These are phyloP conservation scores for Oryzias woworae DNA, from an alignment of 2,113 vertebrate species.

Conservation along the genomic window DNA sequence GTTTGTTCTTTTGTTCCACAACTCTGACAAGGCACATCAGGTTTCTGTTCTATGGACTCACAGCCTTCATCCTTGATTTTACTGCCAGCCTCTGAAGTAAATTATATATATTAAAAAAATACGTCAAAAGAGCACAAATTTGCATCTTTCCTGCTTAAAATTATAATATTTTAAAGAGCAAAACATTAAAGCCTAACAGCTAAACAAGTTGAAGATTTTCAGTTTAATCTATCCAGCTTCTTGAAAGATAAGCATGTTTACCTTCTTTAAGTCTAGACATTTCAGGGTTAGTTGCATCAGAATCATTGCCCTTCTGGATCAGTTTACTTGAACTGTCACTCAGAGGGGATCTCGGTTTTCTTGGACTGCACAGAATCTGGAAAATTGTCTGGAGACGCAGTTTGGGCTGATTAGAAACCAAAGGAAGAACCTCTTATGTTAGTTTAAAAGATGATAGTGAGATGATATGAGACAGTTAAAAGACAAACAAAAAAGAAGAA, in stretches of 20 bases:
- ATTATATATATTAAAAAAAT: neutral
- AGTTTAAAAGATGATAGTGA: neutral
- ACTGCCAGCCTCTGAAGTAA: constrained; percentile 32
- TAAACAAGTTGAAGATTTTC: neutral
- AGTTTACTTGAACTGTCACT: constrained; percentile 83
- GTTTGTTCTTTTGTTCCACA: constrained; percentile 20
- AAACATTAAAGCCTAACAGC: no score
- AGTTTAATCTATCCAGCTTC: neutral
- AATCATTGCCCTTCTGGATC: constrained; percentile 82
- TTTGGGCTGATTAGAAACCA: neutral
- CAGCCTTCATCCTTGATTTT: constrained; percentile 53
- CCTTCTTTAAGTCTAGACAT: constrained; percentile 78
- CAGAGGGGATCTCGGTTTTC: constrained; percentile 83
- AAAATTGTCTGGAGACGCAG: constrained; percentile 71
- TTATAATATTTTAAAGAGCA: neutral
- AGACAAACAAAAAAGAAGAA: neutral
- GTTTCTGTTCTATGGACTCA: constrained; percentile 74
- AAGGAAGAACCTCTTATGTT: neutral
- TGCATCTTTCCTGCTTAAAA: constrained; percentile 21
- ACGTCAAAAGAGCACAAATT: constrained; percentile 41
- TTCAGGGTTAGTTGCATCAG: constrained; percentile 71
- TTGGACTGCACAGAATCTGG: constrained; percentile 77
- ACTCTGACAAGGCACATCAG: constrained; percentile 51
- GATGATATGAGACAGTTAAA: no score
- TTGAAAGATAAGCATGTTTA: constrained; percentile 31